phyloP scores from a whole-genome alignment of 2,797 vertebrate genomes.

The Sebastes goodei region DNA sequence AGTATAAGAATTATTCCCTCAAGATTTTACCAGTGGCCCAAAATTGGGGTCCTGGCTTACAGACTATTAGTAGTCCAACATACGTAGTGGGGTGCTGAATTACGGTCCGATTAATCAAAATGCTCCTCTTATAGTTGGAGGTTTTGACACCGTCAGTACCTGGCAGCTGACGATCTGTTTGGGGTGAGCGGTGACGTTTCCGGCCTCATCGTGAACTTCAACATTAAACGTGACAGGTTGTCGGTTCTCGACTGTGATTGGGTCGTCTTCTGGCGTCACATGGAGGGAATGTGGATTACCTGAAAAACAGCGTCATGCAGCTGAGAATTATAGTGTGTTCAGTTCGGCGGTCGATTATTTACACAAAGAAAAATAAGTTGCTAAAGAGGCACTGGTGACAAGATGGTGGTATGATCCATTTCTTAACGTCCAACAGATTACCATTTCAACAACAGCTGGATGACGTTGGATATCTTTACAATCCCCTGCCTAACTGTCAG shows the following conservation, averaged over 20 bases:
- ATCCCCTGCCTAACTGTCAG: background rate
- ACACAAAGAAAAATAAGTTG: background rate
- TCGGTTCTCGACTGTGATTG: constrained; percentile 87
- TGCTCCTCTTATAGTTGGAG: background rate
- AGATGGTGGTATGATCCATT: background rate
- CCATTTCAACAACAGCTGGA: background rate
- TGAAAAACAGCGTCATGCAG: constrained; percentile 54
- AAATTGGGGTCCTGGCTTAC: no score
- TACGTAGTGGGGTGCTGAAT: background rate
- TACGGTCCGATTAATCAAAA: background rate
- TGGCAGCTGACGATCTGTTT: constrained; percentile 86
- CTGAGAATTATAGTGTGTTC: background rate
- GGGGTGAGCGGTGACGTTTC: constrained; percentile 86
- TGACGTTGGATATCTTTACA: background rate
- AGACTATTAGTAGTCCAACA: background rate
- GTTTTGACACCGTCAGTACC: constrained; percentile 74
- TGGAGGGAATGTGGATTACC: constrained; percentile 83
- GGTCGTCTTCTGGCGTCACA: constrained; percentile 81
- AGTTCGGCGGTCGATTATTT: background rate
- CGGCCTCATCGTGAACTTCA: constrained; percentile 88
- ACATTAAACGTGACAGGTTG: constrained; percentile 83
- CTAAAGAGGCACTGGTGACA: background rate
- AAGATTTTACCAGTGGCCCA: no score
- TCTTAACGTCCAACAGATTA: background rate
- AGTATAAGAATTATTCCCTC: no score